phyloP scores from a whole-genome alignment of 37 sponge, comb jelly and placozoan genomes.

The Aphrocallistes beatrix region DNA sequence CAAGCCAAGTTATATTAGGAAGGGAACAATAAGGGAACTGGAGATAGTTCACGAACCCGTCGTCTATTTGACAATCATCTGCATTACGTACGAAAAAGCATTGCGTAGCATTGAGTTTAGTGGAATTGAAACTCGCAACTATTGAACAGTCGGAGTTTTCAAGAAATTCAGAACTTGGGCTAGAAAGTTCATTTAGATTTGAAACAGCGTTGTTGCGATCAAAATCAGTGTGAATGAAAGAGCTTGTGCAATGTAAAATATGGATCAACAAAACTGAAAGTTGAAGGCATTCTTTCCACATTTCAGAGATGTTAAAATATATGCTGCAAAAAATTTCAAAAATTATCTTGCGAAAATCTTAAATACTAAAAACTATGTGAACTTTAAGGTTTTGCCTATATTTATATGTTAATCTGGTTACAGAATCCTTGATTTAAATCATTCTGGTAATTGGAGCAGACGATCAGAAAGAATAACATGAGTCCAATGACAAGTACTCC shows the following conservation, averaged over 20 bases:
- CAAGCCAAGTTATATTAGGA: conserved; percentile 62
- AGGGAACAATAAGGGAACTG: conserved; percentile 68
- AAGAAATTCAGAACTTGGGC: not conserved
- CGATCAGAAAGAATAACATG: no score
- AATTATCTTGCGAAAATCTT: not conserved
- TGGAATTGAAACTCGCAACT: not conserved
- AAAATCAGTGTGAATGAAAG: not conserved
- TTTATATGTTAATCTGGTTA: no score
- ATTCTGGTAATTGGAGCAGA: no score
- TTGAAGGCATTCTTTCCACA: not conserved
- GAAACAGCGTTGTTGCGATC: not conserved
- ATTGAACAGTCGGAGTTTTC: not conserved
- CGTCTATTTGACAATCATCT: conserved; percentile 48
- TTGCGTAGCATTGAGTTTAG: not conserved
- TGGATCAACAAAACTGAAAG: not conserved
- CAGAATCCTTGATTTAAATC: no score
- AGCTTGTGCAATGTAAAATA: not conserved
- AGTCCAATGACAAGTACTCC: no score
- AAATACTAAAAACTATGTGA: not conserved
- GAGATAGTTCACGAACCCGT: conserved; percentile 67
- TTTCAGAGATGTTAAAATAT: not conserved
- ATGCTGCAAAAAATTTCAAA: not conserved
- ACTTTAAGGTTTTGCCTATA: not conserved
- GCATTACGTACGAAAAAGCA: conserved; percentile 54
- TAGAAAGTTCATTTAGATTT: not conserved